Percentiles rank a stretch among this genome's conserved stretches.
These are phyloP conservation scores for Cerastis leucographa DNA, from an alignment of 2,888 invertebrate species.

Conservation along the genomic window DNA sequence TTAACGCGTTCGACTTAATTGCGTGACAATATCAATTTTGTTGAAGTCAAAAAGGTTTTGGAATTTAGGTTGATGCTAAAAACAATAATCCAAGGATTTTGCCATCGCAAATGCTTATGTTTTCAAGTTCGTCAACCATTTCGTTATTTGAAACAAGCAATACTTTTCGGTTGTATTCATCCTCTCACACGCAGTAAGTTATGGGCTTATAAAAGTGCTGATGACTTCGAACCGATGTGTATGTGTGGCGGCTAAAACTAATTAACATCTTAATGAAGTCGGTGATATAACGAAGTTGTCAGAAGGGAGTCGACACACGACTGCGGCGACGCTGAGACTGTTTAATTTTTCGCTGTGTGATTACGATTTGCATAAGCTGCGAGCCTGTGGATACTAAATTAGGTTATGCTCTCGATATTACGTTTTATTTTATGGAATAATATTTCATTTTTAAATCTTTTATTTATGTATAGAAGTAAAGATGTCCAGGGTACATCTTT, in stretches of 20 bases:
- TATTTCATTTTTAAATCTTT: not conserved
- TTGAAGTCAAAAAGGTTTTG: constrained; percentile 18
- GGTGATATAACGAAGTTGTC: constrained; percentile 62
- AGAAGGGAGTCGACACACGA: constrained; percentile 59
- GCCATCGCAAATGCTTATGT: not conserved
- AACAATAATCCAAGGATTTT: not conserved
- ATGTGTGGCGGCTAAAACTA: constrained; percentile 43
- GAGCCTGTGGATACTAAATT: constrained; percentile 75
- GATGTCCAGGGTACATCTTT: too few relatives aligned
- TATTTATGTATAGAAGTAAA: not conserved
- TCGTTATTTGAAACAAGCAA: not conserved
- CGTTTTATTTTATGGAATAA: constrained; percentile 8
- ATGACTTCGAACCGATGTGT: constrained; percentile 29
- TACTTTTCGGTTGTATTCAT: not conserved
- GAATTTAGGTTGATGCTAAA: not conserved
- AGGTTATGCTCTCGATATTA: constrained; percentile 68
- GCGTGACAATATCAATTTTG: constrained; percentile 23
- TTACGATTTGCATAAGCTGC: constrained; percentile 83
- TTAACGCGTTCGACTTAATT: constrained; percentile 6
- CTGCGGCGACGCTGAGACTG: constrained; percentile 64
- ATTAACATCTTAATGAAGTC: constrained; percentile 65
- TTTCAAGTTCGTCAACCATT: not conserved
- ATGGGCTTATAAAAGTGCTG: not conserved
- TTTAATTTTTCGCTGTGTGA: constrained; percentile 80
- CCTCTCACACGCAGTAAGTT: not conserved